Base-by-base conservation (phyloP, 1,140 invertebrate species). In the Diorhabda carinulata region DNA sequence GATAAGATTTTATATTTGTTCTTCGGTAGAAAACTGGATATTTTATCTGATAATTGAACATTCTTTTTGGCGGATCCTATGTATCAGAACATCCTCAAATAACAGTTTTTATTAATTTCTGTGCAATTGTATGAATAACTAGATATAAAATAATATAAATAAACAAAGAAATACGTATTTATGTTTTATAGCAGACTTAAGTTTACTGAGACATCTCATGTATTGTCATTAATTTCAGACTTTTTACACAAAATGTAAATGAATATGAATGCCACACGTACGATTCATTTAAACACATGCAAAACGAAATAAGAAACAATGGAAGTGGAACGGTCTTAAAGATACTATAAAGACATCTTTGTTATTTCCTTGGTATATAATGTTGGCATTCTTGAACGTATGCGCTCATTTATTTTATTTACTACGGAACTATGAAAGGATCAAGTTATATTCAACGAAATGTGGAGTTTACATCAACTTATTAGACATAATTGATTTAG, bases 351-450 rank as follows among this genome's bases (percentile, higher is more conserved):
- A 52, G n/a, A 52, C 47, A 52, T 52, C 47, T 52, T 52, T 52
- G 47, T 52, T 52, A 52, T 52, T 52, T 52, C 47, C 47, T 52
- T n/a, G n/a, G 47, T 52, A 8, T 52, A 52, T 52, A 52, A 52
- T 52, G 47, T 52, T 52, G 47, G 47, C 47, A 52, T 52, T 52
- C 47, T 4, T 52, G 47, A 52, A 52, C 47, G 47, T 52, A 52
- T 52, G 47, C n/a, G 47, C 47, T 52, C 47, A 52, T 52, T 52
- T 52, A n/a, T 52, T 52, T 52, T 52, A n/a, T 52, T 52, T 52
- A 52, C 47, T 52, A n/a, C 47, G 3, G 47, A 8, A 8, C 47
- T 52, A 52, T 52, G 3, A 4, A 52, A 52, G 47, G 47, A 52
- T 52, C 47, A 52, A 52, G 47, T 4, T 6, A 52, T 52, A 52